phyloP scores from a whole-genome alignment of 2,113 vertebrate species.

The Callorhinus ursinus region DNA sequence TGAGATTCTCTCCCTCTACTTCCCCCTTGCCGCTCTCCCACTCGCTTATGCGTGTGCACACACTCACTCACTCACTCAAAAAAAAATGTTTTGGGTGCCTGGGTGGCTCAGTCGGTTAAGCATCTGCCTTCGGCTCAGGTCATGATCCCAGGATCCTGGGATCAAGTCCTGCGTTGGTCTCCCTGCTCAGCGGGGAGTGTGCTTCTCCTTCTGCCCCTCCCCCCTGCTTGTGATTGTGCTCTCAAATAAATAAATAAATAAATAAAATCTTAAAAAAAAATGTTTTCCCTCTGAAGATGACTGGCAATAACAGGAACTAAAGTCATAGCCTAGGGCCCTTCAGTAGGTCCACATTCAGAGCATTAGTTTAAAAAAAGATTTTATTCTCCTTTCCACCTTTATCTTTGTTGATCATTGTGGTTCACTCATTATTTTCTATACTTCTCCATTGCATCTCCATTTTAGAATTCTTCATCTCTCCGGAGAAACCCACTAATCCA shows the following conservation, averaged over 20 bases:
- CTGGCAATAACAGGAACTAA: neutral
- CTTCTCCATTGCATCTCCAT: neutral
- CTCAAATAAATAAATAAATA: too few species aligned
- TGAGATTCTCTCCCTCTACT: neutral
- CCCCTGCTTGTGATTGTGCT: too few species aligned
- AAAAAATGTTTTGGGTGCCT: too few species aligned
- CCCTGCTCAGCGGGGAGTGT: too few species aligned
- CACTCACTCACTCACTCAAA: neutral
- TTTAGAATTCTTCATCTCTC: constrained; percentile 13
- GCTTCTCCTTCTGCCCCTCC: too few species aligned
- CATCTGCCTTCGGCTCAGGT: too few species aligned
- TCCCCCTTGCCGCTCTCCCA: neutral
- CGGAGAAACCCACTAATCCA: neutral
- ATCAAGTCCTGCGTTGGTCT: too few species aligned
- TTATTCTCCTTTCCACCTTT: neutral
- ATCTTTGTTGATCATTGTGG: neutral
- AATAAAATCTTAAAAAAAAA: neutral
- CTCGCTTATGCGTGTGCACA: neutral
- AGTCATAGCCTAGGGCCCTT: neutral
- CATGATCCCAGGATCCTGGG: too few species aligned
- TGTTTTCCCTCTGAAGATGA: neutral
- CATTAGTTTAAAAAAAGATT: neutral
- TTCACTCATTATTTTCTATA: neutral
- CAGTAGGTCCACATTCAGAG: neutral
- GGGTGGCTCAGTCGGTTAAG: too few species aligned